These are phyloP conservation scores for Ruditapes philippinarum DNA, from an alignment of 1,140 invertebrate genomes.

Conservation along the genomic window DNA sequence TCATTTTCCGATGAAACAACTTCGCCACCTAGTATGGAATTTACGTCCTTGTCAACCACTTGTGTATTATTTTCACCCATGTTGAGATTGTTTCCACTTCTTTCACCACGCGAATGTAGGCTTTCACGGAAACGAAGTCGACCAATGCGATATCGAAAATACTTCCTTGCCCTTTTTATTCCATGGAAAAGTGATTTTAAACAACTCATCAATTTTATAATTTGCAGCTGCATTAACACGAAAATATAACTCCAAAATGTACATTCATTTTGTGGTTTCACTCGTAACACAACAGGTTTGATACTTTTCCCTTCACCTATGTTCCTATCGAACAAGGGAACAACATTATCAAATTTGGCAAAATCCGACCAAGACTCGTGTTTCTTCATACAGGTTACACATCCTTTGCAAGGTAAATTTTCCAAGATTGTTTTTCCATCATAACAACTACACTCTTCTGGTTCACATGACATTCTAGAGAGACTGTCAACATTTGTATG, in stretches of 20 bases:
- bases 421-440: neutral
- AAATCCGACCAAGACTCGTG: neutral
- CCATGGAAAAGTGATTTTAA: neutral
- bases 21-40: neutral
- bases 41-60: no score
- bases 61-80: no score
- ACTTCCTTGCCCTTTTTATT: neutral
- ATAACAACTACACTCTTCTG: neutral
- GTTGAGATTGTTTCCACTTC: no score
- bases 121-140: neutral
- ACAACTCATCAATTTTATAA: neutral
- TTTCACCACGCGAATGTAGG: no score
- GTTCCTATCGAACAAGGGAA: neutral
- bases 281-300: neutral
- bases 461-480: conserved; percentile 25
- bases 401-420: conserved; percentile 30
- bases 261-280: neutral
- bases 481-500: conserved; percentile 79
- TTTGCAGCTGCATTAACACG: neutral
- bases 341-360: neutral
- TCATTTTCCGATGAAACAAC: neutral
- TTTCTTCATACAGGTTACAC: neutral
- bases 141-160: no score
- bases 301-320: no score
- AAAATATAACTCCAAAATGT: neutral